Evolutionary conservation across 37 sponge, comb jelly and placozoan species (phyloP), one percentile per base, ranked within the genome.

Genomic region (Chondrilla cf. caribensis): DNA sequence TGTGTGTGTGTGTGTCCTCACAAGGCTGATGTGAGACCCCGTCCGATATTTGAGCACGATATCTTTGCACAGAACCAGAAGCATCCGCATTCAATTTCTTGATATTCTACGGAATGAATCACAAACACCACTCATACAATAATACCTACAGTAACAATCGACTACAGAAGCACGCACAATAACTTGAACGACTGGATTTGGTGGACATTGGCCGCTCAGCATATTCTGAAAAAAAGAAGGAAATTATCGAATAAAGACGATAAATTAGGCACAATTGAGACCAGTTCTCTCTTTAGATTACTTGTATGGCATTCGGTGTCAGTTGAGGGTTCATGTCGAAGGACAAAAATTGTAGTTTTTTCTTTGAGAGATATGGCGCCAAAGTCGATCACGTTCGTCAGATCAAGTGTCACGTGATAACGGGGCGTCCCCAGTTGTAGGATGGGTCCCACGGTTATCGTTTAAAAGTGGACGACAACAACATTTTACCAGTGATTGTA

Each of bases 41-140:
- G 40, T 91, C 91, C 18, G 91, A 91, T 60, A 91, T 43, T 47
- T 91, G 91, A 15, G 87, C 55, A 32, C 88, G 54, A 54, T 81
- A 91, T 25, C 88, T 54, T 6, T 90, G 80, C 0, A 70, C 43
- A 18, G 31, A 9, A 35, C 62, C 64, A 15, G 26, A 14, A 37
- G 24, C 66, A 14, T 47, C 32, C n/a, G 72, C 21, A 31, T 42
- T 82, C 55, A 82, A 31, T 82, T 91, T 87, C 71, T 84, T 87
- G 65, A 87, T 81, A 60, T 81, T 87, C 92, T 91, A 44, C 24
- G n/a, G n/a, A 76, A 26, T 24, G 32, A 39, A 58, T 18, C 4
- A 25, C 39, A 25, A 58, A 5, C 8, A n/a, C 19, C 3, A 44
- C 54, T n/a, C 9, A 2, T 54, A 26, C 25, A 25, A 0, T 2